Conservation (phyloP, 2,888 invertebrate genomes). For the Toxonevra muliebris region DNA sequence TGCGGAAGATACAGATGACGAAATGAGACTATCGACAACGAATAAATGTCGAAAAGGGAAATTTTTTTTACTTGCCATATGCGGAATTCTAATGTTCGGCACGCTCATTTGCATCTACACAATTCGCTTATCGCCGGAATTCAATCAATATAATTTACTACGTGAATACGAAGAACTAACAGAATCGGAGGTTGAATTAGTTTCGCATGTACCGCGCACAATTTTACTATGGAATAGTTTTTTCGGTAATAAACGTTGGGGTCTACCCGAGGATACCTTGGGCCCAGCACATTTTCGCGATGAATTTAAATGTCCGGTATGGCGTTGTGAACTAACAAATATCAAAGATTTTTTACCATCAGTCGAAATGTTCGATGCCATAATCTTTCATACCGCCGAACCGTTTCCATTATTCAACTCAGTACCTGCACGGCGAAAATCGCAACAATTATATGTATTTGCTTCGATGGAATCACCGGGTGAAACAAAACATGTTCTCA, state of each 20-base stretch:
- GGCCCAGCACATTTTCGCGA: constrained; percentile 51
- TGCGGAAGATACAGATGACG: not conserved
- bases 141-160: constrained; percentile 54
- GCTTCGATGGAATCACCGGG: constrained; percentile 66
- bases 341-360: constrained; percentile 54
- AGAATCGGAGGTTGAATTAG: not conserved
- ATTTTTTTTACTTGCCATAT: not conserved
- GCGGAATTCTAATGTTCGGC: not conserved
- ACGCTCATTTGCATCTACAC: constrained; percentile 42
- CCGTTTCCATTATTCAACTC: constrained; percentile 55
- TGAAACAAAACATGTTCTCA: constrained; percentile 58
- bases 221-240: constrained; percentile 61
- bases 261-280: constrained; percentile 49
- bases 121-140: constrained; percentile 46
- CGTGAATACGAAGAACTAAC: constrained; percentile 16
- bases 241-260: constrained; percentile 56
- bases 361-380: constrained; percentile 66
- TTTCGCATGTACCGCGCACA: constrained; percentile 37
- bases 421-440: constrained; percentile 59
- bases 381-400: constrained; percentile 68
- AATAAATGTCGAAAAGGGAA: not conserved
- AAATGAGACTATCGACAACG: not conserved
- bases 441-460: constrained; percentile 67
- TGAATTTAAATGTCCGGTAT: constrained; percentile 57
- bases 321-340: constrained; percentile 66